phyloP scores from a whole-genome alignment of 2,797 vertebrate species.

The Crenichthys baileyi region DNA sequence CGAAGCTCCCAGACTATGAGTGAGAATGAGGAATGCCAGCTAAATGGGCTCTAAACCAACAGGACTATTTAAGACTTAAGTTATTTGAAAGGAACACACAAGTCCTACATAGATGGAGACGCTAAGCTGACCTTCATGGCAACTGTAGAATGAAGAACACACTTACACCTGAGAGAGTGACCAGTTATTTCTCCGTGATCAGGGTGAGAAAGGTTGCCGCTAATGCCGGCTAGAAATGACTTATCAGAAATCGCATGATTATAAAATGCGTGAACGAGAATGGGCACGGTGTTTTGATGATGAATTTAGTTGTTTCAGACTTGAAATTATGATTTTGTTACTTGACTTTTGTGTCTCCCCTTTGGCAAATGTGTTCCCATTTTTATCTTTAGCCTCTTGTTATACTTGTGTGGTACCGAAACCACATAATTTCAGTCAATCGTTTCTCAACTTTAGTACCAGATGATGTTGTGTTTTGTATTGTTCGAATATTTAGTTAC shows the following conservation, averaged over 20 bases:
- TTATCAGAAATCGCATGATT: constrained; percentile 4
- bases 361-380: background rate
- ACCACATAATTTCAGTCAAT: too few relatives aligned
- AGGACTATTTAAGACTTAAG: too few relatives aligned
- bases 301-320: constrained; percentile 15
- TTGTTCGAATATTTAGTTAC: too few relatives aligned
- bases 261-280: too few relatives aligned
- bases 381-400: background rate
- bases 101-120: too few relatives aligned
- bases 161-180: constrained; percentile 40
- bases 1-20: constrained; percentile 61
- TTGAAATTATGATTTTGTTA: constrained; percentile 13
- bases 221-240: background rate
- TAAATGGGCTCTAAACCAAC: constrained; percentile 30
- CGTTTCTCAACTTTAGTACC: too few relatives aligned
- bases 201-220: constrained; percentile 2
- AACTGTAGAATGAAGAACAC: constrained; percentile 60
- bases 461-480: too few relatives aligned
- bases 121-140: constrained; percentile 68
- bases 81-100: too few relatives aligned
- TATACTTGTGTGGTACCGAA: background rate
- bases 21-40: constrained; percentile 14
- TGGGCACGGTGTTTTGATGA: too few relatives aligned
- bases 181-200: constrained; percentile 30
- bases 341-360: background rate